Evolutionary conservation across 2,113 vertebrate species (phyloP).

Genomic region (Glaucomys volans): DNA sequence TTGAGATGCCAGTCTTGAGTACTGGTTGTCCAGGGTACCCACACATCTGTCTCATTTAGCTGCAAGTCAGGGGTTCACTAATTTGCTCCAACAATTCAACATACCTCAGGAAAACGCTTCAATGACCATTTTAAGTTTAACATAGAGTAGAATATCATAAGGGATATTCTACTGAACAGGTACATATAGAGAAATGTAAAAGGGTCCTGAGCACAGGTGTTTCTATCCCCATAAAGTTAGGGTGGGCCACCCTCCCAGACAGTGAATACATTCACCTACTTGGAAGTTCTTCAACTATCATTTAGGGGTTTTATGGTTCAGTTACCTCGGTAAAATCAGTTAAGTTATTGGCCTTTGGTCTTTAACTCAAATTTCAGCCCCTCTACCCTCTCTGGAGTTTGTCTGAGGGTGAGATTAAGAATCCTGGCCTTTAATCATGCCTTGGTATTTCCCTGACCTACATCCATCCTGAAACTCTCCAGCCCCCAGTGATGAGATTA

Average conservation of each 20-base stretch:
- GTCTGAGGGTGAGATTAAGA: not conserved
- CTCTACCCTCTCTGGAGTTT: not conserved
- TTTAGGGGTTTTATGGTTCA: not conserved
- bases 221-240: not conserved
- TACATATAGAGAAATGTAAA: too few species aligned
- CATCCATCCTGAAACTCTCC: too few species aligned
- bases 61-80: not conserved
- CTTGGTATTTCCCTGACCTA: not conserved
- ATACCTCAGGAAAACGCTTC: not conserved
- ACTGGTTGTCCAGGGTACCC: too few species aligned
- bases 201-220: not conserved
- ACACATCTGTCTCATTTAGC: not conserved
- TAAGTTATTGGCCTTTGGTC: not conserved
- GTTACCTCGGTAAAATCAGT: too few species aligned
- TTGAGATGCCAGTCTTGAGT: not conserved
- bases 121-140: not conserved
- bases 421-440: not conserved
- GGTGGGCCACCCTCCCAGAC: fast-evolving
- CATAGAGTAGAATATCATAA: too few species aligned
- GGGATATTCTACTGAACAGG: not conserved
- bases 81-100: not conserved
- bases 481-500: not conserved
- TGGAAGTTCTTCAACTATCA: fast-evolving
- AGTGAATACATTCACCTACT: not conserved
- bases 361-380: not conserved